Base-by-base conservation (phyloP, 2,888 invertebrate genomes). In the Chymomyza procnemis region DNA sequence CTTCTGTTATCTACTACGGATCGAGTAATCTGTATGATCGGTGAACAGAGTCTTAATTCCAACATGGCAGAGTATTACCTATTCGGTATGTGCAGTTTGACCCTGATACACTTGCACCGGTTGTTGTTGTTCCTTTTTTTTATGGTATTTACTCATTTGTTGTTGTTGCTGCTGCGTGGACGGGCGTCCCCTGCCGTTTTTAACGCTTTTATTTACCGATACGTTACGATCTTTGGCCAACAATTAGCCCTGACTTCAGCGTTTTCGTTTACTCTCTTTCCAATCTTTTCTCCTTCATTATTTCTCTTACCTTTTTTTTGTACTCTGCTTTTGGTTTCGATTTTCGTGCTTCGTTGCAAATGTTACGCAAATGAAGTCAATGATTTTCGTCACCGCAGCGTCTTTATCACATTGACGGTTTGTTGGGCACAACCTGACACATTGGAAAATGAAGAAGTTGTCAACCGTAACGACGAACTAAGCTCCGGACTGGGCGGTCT, bases 321-420 rank as follows among this genome's bases (percentile, higher is more conserved):
- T 26, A 26, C 26, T 6, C 26, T 26, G 26, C 26, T 26, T 26
- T 26, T 26, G 61, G 73, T 64, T 79, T 73, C 22, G 69, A 64
- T 73, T 68, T 58, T 67, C 22, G 65, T 55, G 59, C 52, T 46
- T 66, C 41, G 19, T 66, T 70, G 79, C 82, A 75, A 86, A 79
- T 73, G 82, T 83, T 83, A 73, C 87, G 85, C 82, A 87, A 83
- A 81, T 70, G 61, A 68, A 65, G 55, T 73, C 72, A 73, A 67
- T 66, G 66, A 70, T 75, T 73, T 84, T 76, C 65, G 77, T 81
- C 81, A 84, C 65, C 66, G 57, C 59, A 50, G 54, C 47, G 58
- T 16, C 82, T 41, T 85, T 87, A 78, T 54, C 48, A n/a, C 18
- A 50, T 79, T 73, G 85, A 73, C 87, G 79, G 72, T 67, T 80